phyloP scores from a whole-genome alignment of 2,888 invertebrate species.

The Platynereis dumerilii region DNA sequence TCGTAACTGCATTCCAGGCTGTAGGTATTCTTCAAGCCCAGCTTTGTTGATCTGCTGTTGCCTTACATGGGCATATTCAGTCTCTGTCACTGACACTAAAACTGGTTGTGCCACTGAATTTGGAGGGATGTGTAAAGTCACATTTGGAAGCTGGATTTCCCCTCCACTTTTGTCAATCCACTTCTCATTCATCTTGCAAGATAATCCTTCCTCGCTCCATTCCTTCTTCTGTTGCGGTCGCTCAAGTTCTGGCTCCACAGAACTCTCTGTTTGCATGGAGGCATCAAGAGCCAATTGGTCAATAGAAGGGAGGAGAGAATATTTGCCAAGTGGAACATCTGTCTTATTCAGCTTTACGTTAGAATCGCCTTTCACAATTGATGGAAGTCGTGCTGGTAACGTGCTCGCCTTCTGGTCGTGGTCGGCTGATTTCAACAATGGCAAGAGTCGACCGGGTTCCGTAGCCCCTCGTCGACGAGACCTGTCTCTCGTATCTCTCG shows the following conservation, averaged over 20 bases:
- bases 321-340: no score
- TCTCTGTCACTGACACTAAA: constrained; percentile 20
- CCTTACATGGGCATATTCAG: constrained; percentile 3
- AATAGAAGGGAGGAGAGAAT: no score
- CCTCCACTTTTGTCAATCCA: constrained; percentile 21
- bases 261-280: background rate
- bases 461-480: no score
- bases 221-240: background rate
- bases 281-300: background rate
- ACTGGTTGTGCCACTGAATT: constrained; percentile 18
- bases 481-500: no score
- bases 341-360: no score
- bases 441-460: no score
- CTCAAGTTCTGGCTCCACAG: background rate
- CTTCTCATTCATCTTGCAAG: constrained; percentile 14
- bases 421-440: no score
- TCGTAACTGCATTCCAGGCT: constrained; percentile 15
- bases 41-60: constrained; percentile 14
- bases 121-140: constrained; percentile 18
- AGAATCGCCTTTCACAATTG: no score
- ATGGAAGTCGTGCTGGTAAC: no score
- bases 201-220: background rate
- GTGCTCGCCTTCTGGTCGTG: no score
- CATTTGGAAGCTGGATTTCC: constrained; percentile 10
- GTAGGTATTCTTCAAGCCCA: constrained; percentile 6